These are phyloP conservation scores for Megaceryle torquata DNA, from an alignment of 2,113 vertebrate genomes.

Conservation along the genomic window DNA sequence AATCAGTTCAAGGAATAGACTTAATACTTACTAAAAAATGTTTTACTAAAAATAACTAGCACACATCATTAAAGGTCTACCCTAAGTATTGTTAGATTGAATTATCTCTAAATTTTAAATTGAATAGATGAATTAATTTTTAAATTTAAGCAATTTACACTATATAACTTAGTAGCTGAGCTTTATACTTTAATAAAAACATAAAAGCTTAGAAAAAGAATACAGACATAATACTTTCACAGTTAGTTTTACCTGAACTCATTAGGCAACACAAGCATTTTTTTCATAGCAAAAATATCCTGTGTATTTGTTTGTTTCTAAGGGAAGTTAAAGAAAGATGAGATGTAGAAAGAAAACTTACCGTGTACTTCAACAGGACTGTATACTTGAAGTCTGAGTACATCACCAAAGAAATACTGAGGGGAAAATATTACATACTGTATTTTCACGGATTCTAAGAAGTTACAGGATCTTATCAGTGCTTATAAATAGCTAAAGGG, in stretches of 20 bases:
- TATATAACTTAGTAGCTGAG: background rate
- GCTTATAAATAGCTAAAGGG: background rate
- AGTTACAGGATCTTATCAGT: background rate
- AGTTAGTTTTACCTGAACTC: background rate
- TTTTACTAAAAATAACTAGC: background rate
- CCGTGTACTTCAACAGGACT: background rate
- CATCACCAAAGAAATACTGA: constrained; percentile 1
- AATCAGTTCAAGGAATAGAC: background rate
- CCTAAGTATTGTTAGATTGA: background rate
- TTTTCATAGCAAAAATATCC: background rate
- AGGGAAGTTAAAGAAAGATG: background rate
- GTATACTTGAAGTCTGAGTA: background rate
- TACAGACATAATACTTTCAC: background rate
- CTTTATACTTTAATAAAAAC: background rate
- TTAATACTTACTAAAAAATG: background rate
- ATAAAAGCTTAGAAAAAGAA: background rate
- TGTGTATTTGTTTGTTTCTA: background rate
- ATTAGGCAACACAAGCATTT: background rate
- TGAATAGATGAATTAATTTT: background rate
- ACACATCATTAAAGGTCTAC: background rate
- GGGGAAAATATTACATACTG: background rate
- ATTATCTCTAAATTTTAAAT: background rate
- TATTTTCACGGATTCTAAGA: background rate
- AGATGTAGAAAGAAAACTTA: background rate
- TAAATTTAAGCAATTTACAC: background rate